Percentiles rank a stretch among this genome's conserved stretches.
Evolutionary conservation across 2,113 vertebrate species (phyloP).

Genomic region (Mungos mungo): DNA sequence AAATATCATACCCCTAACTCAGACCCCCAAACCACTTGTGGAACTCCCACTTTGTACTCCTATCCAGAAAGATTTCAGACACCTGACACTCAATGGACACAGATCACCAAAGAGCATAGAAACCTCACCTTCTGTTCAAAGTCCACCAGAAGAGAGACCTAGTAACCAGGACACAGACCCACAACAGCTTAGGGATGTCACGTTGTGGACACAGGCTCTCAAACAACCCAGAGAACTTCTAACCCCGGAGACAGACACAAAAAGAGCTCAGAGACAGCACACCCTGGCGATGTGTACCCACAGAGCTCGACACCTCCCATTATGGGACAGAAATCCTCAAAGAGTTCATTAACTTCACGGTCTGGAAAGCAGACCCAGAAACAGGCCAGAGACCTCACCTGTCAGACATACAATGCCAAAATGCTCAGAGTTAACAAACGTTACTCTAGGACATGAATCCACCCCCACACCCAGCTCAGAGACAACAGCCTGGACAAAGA

Average conservation of each 20-base stretch:
- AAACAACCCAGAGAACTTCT: constrained; percentile 1
- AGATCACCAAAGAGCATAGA: neutral
- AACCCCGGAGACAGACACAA: neutral
- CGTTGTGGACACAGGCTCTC: neutral
- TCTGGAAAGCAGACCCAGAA: neutral
- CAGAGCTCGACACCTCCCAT: neutral
- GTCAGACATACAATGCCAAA: neutral
- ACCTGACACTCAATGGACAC: neutral
- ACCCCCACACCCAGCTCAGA: neutral
- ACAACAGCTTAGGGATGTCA: neutral
- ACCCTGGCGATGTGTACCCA: neutral
- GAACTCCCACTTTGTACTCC: neutral
- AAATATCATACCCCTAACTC: neutral
- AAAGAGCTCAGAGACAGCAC: neutral
- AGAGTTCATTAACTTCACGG: neutral
- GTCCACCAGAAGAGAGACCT: neutral
- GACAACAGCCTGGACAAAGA: neutral
- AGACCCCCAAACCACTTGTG: neutral
- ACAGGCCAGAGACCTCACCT: neutral
- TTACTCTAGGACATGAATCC: neutral
- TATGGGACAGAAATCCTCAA: neutral
- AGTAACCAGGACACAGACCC: neutral
- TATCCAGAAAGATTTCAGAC: constrained; percentile 19
- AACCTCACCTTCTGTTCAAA: neutral
- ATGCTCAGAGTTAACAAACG: neutral